These are phyloP conservation scores for Archocentrus centrarchus DNA, from an alignment of 2,113 vertebrate genomes.

Conservation along the genomic window DNA sequence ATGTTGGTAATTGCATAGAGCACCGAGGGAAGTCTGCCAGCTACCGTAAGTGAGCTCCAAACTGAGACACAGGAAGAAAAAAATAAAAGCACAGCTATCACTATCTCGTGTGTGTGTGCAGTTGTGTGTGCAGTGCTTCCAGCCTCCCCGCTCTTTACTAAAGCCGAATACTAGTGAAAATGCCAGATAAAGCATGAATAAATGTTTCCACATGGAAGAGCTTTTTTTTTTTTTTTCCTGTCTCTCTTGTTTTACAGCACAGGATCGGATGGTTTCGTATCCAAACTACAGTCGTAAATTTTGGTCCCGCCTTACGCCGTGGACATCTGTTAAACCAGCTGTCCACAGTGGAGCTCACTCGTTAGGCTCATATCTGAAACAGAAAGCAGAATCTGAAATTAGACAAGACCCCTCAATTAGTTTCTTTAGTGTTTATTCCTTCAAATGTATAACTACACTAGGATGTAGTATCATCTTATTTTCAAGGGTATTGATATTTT, in stretches of 20 bases:
- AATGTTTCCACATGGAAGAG: neutral
- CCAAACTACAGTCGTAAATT: conserved; percentile 12
- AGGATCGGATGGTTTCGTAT: conserved; percentile 29
- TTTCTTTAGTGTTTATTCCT: neutral
- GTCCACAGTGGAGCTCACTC: conserved; percentile 69
- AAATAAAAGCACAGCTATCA: conserved; percentile 46
- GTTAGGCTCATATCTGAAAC: conserved; percentile 81
- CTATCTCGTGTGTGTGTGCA: conserved; percentile 16
- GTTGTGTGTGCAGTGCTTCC: conserved; percentile 13
- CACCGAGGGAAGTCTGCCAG: conserved; percentile 51
- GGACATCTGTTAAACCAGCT: conserved; percentile 12
- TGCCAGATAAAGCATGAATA: conserved; percentile 34
- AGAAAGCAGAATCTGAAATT: conserved; percentile 1
- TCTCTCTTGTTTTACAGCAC: conserved; percentile 32
- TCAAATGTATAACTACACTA: neutral
- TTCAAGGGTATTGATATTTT: neutral
- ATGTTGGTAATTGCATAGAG: conserved; percentile 67
- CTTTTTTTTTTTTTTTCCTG: neutral
- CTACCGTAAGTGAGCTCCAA: conserved; percentile 48
- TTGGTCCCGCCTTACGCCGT: conserved; percentile 11
- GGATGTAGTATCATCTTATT: neutral
- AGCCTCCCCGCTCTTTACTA: conserved; percentile 1
- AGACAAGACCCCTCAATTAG: neutral
- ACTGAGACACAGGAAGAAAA: conserved; percentile 8
- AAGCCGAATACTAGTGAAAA: conserved; percentile 46